phyloP scores from a whole-genome alignment of 2,888 invertebrate species.

The Andricus curvator region DNA sequence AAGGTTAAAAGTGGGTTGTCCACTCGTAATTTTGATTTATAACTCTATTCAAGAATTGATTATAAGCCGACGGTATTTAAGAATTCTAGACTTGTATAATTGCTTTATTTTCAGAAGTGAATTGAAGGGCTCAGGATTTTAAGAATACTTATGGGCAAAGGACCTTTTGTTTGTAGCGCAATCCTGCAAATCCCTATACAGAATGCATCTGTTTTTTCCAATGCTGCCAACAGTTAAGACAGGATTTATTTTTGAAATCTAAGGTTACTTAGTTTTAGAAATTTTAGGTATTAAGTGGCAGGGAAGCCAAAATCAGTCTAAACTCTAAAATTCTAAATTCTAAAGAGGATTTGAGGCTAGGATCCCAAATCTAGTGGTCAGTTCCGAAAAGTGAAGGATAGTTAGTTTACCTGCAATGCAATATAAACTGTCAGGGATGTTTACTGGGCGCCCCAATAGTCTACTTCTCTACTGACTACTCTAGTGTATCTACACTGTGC shows the following conservation, averaged over 20 bases:
- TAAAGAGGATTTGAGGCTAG: background rate
- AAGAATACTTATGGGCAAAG: too few species aligned
- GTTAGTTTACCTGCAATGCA: background rate
- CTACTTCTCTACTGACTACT: too few species aligned
- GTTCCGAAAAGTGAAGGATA: background rate
- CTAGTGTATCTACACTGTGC: too few species aligned
- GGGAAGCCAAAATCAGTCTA: background rate
- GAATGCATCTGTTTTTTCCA: too few species aligned
- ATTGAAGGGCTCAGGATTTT: background rate
- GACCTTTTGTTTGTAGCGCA: too few species aligned
- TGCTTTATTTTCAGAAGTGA: background rate
- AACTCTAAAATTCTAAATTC: background rate
- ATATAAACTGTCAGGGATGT: background rate
- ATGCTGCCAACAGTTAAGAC: too few species aligned
- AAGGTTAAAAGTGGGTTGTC: background rate
- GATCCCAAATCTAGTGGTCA: background rate
- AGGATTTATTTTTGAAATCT: background rate
- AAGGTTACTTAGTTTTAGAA: too few species aligned
- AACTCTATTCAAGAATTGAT: background rate
- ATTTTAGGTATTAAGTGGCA: background rate
- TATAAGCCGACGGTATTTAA: background rate
- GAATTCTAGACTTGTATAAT: background rate
- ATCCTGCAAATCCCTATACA: too few species aligned
- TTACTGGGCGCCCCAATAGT: background rate
- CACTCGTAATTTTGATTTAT: background rate